Evolutionary conservation across 1,140 invertebrate genomes (phyloP).

Genomic region (Temnothorax nylanderi): DNA sequence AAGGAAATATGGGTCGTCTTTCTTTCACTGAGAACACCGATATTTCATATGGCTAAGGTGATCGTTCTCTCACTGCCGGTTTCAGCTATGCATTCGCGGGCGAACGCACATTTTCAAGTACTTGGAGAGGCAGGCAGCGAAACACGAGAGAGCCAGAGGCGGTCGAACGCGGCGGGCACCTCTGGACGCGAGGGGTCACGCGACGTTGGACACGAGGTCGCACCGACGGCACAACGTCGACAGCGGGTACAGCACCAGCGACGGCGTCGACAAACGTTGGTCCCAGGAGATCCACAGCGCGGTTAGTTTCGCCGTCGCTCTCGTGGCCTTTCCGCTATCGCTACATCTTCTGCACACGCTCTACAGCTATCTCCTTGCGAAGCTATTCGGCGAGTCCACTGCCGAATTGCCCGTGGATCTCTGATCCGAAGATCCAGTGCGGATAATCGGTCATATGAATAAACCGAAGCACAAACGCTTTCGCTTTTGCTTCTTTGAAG

Average conservation of each 20-base stretch:
- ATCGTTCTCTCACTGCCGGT: conserved; percentile 57
- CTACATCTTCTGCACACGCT: conserved; percentile 45
- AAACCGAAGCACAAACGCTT: conserved; percentile 5
- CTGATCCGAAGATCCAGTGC: conserved; percentile 2
- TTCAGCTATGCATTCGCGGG: conserved; percentile 95
- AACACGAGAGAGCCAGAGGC: conserved; percentile 86
- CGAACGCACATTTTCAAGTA: conserved; percentile 98
- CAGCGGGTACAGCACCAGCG: conserved; percentile 94
- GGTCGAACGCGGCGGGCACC: conserved; percentile 80
- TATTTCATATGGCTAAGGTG: background rate
- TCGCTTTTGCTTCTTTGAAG: background rate
- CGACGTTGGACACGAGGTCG: conserved; percentile 84
- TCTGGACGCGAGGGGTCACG: conserved; percentile 85
- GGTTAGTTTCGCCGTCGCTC: conserved; percentile 77
- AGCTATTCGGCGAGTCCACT: conserved; percentile 12
- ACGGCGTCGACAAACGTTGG: conserved; percentile 93
- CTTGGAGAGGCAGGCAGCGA: conserved; percentile 94
- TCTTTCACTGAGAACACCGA: background rate
- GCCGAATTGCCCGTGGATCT: background rate
- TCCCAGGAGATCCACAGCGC: conserved; percentile 90
- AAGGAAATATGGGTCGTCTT: background rate
- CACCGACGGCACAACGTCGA: conserved; percentile 92
- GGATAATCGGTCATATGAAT: conserved; percentile 29
- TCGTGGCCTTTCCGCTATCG: conserved; percentile 50
- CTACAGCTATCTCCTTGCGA: conserved; percentile 10